Evolutionary conservation across 2,113 vertebrate species (phyloP), one percentile per base, ranked within the genome.

Genomic region (Triplophysa rosa): DNA sequence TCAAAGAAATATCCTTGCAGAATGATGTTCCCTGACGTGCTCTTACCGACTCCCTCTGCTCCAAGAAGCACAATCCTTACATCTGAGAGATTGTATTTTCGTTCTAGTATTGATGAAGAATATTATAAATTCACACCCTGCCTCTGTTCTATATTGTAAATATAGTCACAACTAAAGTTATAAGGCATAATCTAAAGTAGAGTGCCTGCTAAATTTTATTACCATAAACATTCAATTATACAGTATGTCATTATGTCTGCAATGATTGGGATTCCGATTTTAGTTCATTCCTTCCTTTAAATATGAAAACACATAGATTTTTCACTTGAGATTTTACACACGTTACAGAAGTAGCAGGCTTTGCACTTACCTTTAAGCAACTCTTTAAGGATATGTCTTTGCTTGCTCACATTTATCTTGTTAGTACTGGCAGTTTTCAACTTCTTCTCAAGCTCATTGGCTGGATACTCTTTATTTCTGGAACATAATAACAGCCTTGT

Each of bases 61-160:
- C 82, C 82, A 21, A 80, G 64, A 58, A 84, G 70, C 0, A 77
- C 59, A 69, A 71, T 37, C 45, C 70, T 79, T 13, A 81, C 8
- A 37, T 84, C 79, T 10, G 69, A 49, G 11, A 79, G 62, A 11
- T 19, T 23, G 16, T 29, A 14, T 10, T 66, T 10, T 1, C 19
- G 1, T 49, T 26, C 72, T 80, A 29, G 29, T 63, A 49, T 13
- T 40, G 23, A 63, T 37, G 40, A 81, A 54, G 17, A 23, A n/a
- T n/a, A n/a, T n/a, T n/a, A n/a, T n/a, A n/a, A n/a, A n/a, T n/a
- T n/a, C n/a, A n/a, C n/a, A n/a, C n/a, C n/a, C n/a, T n/a, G n/a
- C n/a, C n/a, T n/a, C n/a, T n/a, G n/a, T n/a, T n/a, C n/a, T n/a
- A n/a, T n/a, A n/a, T n/a, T n/a, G n/a, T n/a, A n/a, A n/a, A n/a